Conservation (phyloP, 2,113 vertebrate genomes). For the Acanthisitta chloris region DNA sequence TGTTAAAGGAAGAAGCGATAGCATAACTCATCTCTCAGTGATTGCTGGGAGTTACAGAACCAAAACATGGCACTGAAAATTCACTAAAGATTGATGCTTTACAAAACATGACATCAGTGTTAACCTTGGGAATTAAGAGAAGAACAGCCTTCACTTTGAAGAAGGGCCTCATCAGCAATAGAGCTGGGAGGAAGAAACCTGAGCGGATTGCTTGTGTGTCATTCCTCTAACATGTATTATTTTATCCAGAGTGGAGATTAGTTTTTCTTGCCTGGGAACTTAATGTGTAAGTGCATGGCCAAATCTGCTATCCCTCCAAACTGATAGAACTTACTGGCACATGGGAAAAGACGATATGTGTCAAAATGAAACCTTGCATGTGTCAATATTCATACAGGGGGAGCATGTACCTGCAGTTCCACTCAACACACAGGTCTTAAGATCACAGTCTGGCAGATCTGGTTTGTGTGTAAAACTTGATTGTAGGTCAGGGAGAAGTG, state of each 20-base stretch:
- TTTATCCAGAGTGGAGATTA: not conserved
- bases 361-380: not conserved
- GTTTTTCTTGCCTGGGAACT: constrained; percentile 16
- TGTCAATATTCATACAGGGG: accelerated
- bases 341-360: not conserved
- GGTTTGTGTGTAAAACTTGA: not conserved
- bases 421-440: not conserved
- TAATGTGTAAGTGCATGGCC: not conserved
- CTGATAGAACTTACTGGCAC: not conserved
- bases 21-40: not conserved
- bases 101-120: not conserved
- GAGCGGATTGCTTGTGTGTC: not conserved
- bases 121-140: constrained; percentile 17
- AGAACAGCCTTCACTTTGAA: not conserved
- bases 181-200: not conserved
- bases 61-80: not conserved
- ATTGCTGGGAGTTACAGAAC: not conserved
- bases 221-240: not conserved
- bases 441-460: not conserved
- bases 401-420: not conserved
- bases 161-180: not conserved
- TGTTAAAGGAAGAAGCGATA: not conserved
- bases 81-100: not conserved
- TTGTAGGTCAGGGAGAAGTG: not conserved
- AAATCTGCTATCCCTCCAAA: not conserved